Evolutionary conservation across 1,140 invertebrate species (phyloP).

Genomic region (Sesamia nonagrioides): DNA sequence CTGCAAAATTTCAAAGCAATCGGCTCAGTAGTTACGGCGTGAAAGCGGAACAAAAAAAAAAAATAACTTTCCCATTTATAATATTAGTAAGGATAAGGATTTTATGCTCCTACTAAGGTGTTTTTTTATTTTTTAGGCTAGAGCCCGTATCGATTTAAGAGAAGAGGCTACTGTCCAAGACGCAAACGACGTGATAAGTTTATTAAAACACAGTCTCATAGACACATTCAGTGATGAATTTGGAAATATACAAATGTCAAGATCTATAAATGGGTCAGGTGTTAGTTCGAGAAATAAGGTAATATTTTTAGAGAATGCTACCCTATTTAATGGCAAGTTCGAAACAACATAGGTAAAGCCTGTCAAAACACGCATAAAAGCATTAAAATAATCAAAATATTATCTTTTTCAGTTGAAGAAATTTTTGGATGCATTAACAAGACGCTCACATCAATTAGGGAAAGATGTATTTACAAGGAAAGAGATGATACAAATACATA

Average conservation of each 20-base stretch:
- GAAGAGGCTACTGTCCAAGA: constrained; percentile 93
- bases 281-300: constrained; percentile 91
- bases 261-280: constrained; percentile 92
- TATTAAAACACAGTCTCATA: constrained; percentile 94
- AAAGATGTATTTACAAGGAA: constrained; percentile 92
- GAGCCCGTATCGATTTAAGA: constrained; percentile 95
- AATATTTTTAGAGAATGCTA: constrained; percentile 52
- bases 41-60: too few relatives aligned
- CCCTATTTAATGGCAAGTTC: too few relatives aligned
- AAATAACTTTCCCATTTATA: too few relatives aligned
- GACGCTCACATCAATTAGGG: constrained; percentile 88
- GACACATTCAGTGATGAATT: constrained; percentile 92
- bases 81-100: too few relatives aligned
- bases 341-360: too few relatives aligned
- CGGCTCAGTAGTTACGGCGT: too few relatives aligned
- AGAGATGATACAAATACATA: constrained; percentile 91
- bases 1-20: too few relatives aligned
- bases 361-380: too few relatives aligned
- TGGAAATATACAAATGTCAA: constrained; percentile 90
- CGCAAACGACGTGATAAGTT: constrained; percentile 95
- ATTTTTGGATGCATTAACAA: constrained; percentile 92
- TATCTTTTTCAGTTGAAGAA: constrained; percentile 90
- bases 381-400: too few relatives aligned
- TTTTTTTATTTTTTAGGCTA: constrained; percentile 87
- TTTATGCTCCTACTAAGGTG: too few relatives aligned